Evolutionary conservation across 2,797 vertebrate genomes (phyloP), one percentile per base, ranked within the genome.

Genomic region (Micromesistius poutassou): DNA sequence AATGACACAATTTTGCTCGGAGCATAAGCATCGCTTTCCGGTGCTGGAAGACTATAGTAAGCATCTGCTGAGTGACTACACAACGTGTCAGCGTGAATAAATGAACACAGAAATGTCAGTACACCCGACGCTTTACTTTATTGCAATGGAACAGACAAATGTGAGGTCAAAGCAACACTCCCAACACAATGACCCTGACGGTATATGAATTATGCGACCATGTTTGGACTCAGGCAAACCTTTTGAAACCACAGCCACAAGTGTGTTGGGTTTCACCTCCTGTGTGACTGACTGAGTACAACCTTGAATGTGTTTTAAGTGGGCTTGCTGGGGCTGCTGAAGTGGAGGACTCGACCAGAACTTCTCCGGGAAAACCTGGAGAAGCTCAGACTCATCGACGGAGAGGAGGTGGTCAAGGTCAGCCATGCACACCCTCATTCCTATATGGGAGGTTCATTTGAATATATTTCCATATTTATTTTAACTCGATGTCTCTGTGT

Each of bases 331-430:
- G 98, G 97, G 13, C 93, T 99, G 82, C 89, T 99, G 80, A 99
- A 99, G 88, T 99, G 98, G 98, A 96, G 97, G 8, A 96, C 96
- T 88, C 96, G 93, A 40, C 98, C 98, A 19, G 95, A 98, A 42
- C 92, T 96, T 74, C 94, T 99, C 9, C 95, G 93, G 90, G 95
- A 97, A 77, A 99, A 99, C 89, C 92, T 99, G 81, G 96, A 98
- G 83, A 97, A 97, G 77, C 86, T 99, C 79, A 99, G 97, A 94
- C 93, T 96, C 31, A 97, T 99, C 74, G 97, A 99, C 89, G 98
- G 98, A 76, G 98, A 99, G 87, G 97, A 99, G 91, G 96, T 99
- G 75, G 97, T 99, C 74, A 98, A 99, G 96, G 98, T 99, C 73
- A 84, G 91, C 75, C 35, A n/a, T 31, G 38, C n/a, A 68, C 22